phyloP scores from a whole-genome alignment of 1,140 invertebrate species.

The Brachionus rubens region DNA sequence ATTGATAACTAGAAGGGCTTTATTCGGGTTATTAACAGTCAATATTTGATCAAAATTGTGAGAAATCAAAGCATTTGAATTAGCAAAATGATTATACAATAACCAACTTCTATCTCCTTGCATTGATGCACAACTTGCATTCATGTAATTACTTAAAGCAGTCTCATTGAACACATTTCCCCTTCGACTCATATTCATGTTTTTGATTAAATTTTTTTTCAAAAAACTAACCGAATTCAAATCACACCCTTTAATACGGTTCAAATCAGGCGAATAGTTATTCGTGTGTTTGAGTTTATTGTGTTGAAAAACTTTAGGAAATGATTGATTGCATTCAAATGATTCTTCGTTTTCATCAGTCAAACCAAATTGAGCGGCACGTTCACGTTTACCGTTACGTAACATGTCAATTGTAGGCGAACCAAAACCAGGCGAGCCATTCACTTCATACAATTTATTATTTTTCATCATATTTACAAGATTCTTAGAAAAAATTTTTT shows the following conservation, averaged over 20 bases:
- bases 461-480: neutral
- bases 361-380: conserved; percentile 52
- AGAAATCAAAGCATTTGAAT: neutral
- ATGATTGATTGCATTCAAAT: conserved; percentile 58
- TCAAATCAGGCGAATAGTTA: conserved; percentile 47
- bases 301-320: conserved; percentile 50
- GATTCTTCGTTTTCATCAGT: conserved; percentile 49
- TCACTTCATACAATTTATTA: conserved; percentile 47
- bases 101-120: conserved; percentile 53
- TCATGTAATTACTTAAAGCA: conserved; percentile 30
- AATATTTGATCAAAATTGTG: conserved; percentile 49
- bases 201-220: conserved; percentile 17
- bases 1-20: conserved; percentile 59
- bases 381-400: conserved; percentile 50
- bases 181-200: neutral
- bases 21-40: conserved; percentile 56
- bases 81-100: conserved; percentile 54
- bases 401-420: conserved; percentile 52
- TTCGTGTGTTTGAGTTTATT: conserved; percentile 46
- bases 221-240: conserved; percentile 31
- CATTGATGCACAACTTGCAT: conserved; percentile 26
- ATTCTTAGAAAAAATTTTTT: neutral
- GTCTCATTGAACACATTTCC: conserved; percentile 48
- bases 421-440: conserved; percentile 51
- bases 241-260: conserved; percentile 49